Conservation (phyloP, 2,113 vertebrate genomes). For the Oxygymnocypris stewartii region DNA sequence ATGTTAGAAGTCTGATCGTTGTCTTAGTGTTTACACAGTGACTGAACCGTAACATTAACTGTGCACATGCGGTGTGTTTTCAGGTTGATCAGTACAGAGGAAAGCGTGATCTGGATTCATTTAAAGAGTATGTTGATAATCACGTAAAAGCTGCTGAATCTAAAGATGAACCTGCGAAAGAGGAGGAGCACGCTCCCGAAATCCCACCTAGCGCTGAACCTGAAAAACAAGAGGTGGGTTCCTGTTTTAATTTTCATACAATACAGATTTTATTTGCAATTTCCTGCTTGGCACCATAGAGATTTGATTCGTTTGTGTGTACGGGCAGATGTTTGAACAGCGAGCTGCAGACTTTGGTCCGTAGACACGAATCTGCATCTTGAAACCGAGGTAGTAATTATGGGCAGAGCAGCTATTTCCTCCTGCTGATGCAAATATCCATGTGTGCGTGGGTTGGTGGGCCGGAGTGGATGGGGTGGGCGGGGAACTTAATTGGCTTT, state of each 20-base stretch:
- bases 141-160: constrained; percentile 74
- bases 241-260: background rate
- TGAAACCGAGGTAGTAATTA: constrained; percentile 59
- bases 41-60: background rate
- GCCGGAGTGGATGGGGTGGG: background rate
- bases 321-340: constrained; percentile 42
- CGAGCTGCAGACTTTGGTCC: constrained; percentile 27
- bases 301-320: constrained; percentile 29
- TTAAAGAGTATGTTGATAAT: constrained; percentile 88
- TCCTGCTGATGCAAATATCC: constrained; percentile 37
- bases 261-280: background rate
- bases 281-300: background rate
- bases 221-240: constrained; percentile 60
- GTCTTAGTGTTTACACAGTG: background rate
- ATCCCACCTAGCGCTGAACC: constrained; percentile 66
- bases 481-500: constrained; percentile 26
- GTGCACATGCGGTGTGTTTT: background rate
- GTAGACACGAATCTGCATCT: constrained; percentile 31
- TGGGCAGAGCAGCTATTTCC: constrained; percentile 61
- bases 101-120: constrained; percentile 92
- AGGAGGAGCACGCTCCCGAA: constrained; percentile 63
- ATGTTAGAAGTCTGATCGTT: background rate
- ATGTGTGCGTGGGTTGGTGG: constrained; percentile 17
- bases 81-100: constrained; percentile 93
- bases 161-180: constrained; percentile 41